Base-by-base conservation (phyloP, 2,113 vertebrate species). In the Calypte anna region DNA sequence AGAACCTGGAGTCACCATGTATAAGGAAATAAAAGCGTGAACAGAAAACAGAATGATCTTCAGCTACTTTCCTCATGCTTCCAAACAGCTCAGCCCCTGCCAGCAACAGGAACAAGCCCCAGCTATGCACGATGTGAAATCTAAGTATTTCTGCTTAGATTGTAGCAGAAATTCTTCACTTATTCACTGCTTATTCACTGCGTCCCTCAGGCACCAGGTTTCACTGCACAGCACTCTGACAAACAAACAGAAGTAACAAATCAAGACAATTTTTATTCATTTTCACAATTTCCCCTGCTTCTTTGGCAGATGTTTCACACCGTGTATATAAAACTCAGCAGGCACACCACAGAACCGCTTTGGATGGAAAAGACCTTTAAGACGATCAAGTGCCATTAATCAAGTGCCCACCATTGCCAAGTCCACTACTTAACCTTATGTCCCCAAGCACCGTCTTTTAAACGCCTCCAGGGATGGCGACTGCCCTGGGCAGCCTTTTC, bases 61-160 rank as follows among this genome's bases (percentile, higher is more conserved):
- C 36, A 16, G 1, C 30, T 14, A 38, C 22, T 58, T 36, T 1
- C 38, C 21, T 19, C 28, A 48, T 4, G 48, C 48, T 48, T 28
- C 33, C 68, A 13, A 30, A 10, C 43, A 44, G 36, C 57, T 22
- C 27, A 0, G 28, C 28, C n/a, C 51, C 17, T 5, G 1, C 0
- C 23, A 58, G 86, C 38, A 23, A 1, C 24, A 19, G 33, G 10
- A 24, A 22, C 38, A 16, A 24, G 10, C 7, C 3, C 23, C 30
- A 2, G 0, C 1, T 0, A 4, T 1, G 0, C 63, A 20, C 1
- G 0, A 4, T 0, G 3, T 0, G 61, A 9, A 28, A 53, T 2
- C 5, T 1, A 5, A 44, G 51, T 1, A 2, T 18, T 73, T 28
- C 33, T 6, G 22, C 33, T 33, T 33, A 33, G 33, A 33, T 33